Conservation (phyloP, 1,140 invertebrate species). For the Aphaenogaster floridana region DNA sequence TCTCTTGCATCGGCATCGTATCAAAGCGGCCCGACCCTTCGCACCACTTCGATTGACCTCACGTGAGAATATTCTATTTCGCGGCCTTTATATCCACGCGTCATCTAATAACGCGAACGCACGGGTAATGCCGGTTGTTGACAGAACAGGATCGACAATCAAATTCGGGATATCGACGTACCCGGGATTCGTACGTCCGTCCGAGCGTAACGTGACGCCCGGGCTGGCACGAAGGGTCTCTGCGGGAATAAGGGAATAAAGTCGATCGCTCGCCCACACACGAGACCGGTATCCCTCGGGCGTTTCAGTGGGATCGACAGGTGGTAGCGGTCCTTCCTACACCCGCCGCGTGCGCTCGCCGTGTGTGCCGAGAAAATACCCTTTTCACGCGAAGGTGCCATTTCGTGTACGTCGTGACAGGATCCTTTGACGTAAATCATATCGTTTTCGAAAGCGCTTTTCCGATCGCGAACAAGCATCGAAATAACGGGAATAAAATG, state of each 20-base stretch:
- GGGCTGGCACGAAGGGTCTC: slow-evolving; percentile 36
- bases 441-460: slow-evolving; percentile 65
- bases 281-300: slow-evolving; percentile 54
- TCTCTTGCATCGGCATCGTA: not conserved
- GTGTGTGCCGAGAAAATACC: slow-evolving; percentile 57
- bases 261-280: slow-evolving; percentile 51
- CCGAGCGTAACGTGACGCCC: slow-evolving; percentile 56
- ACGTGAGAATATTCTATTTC: slow-evolving; percentile 56
- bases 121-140: slow-evolving; percentile 49
- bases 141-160: slow-evolving; percentile 62
- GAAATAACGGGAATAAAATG: slow-evolving; percentile 59
- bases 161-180: slow-evolving; percentile 62
- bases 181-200: slow-evolving; percentile 57
- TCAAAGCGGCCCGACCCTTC: slow-evolving; percentile 36
- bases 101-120: slow-evolving; percentile 62
- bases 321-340: slow-evolving; percentile 60
- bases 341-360: slow-evolving; percentile 11
- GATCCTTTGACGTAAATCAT: slow-evolving; percentile 64
- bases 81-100: slow-evolving; percentile 48
- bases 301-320: slow-evolving; percentile 63
- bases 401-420: slow-evolving; percentile 62
- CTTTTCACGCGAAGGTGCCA: slow-evolving; percentile 64
- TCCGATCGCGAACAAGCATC: slow-evolving; percentile 62
- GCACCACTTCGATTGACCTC: slow-evolving; percentile 14
- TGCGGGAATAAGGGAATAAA: slow-evolving; percentile 64